Evolutionary conservation across 2,888 invertebrate species (phyloP), one percentile per base, ranked within the genome.

Genomic region (Dynastes maya): DNA sequence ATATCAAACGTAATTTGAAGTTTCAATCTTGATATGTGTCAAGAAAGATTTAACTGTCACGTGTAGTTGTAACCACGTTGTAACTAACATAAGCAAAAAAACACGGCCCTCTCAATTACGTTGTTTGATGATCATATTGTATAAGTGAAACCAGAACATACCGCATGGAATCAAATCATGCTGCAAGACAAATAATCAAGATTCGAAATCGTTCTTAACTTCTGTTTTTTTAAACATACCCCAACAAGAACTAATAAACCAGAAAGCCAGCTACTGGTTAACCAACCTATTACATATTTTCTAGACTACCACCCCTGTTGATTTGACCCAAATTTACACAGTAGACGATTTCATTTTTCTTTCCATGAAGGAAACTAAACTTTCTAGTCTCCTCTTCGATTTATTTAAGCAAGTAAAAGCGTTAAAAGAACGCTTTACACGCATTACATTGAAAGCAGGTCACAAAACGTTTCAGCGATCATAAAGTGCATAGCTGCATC

Each of bases 261-360:
- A 45, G 37, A 72, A 72, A 67, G 53, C 65, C 55, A 67, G 53
- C 65, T 67, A 67, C 65, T 55, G 76, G 76, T 76, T 53, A 76
- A 67, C 76, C 67, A 45, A 76, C 22, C 65, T 55, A 67, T 76
- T 22, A 22, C 65, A 76, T 29, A 67, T 53, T 76, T 16, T 67
- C 61, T 65, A 65, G 40, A 40, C 67, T 76, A 67, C 65, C 55
- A 29, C 76, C 67, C 76, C 63, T 67, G 72, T 9, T 16, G 72
- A 72, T 61, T 16, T 76, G 76, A 76, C 76, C 76, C 55, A 76
- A 67, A 76, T 76, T 37, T 51, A 53, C 53, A 53, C 53, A 53
- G 32, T 53, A 27, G 76, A 13, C 37, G 67, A 45, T 76, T 76
- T 67, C 76, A 22, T 67, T 67, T 76, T 72, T 65, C 53, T 53